Conservation (phyloP, 2,113 vertebrate species). For the Notothenia rossii region DNA sequence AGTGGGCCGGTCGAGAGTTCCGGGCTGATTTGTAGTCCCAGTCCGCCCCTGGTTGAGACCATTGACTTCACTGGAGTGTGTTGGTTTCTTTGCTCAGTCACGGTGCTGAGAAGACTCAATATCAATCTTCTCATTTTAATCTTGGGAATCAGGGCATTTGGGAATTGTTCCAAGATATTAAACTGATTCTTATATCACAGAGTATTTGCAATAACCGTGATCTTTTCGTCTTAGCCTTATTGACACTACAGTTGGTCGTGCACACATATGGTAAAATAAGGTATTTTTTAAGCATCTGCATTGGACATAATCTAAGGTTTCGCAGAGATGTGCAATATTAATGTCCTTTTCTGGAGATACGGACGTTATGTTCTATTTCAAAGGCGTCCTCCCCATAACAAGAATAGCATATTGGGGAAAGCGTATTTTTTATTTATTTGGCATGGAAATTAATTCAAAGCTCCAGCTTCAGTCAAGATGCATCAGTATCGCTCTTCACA, state of each 20-base stretch:
- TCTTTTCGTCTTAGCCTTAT: background rate
- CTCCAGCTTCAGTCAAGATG: background rate
- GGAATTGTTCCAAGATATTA: background rate
- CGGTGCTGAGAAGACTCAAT: background rate
- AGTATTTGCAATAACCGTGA: background rate
- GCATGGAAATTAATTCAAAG: background rate
- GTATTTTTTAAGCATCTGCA: background rate
- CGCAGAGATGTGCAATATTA: background rate
- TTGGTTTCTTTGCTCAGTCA: too few relatives aligned
- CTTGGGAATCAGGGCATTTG: background rate
- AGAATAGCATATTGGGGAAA: background rate
- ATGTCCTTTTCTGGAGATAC: background rate
- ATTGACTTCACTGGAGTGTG: too few relatives aligned
- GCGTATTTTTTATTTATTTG: conserved; percentile 2
- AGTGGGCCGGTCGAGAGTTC: too few relatives aligned
- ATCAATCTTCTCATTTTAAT: background rate
- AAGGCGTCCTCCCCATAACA: background rate
- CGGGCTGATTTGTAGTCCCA: too few relatives aligned
- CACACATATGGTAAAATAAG: background rate
- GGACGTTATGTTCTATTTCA: background rate
- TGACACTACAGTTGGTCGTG: background rate
- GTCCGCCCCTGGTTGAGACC: background rate
- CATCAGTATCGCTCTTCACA: background rate
- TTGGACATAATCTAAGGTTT: background rate
- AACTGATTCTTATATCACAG: background rate